Conservation (phyloP, 2,797 vertebrate species). For the Neosilurus hyrtlii region DNA sequence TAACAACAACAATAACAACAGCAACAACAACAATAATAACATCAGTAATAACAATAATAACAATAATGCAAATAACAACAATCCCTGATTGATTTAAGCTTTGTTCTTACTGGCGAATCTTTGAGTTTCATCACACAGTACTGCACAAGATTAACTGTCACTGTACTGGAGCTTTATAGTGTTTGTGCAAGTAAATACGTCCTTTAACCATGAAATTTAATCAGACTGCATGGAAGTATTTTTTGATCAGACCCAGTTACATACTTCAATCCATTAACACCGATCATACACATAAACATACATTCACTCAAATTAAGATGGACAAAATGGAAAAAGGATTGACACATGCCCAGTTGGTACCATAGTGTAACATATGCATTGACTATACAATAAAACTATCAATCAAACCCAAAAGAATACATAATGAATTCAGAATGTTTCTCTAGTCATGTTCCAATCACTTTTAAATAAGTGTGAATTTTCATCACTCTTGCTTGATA, state of each 20-base stretch:
- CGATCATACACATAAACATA: slow-evolving; percentile 7
- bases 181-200: background rate
- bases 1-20: too few species aligned
- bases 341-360: background rate
- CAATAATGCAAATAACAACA: too few species aligned
- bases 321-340: background rate
- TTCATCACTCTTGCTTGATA: too few species aligned
- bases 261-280: background rate
- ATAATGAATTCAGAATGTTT: background rate
- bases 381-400: background rate
- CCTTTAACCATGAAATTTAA: background rate
- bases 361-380: background rate
- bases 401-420: background rate
- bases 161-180: background rate
- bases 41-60: too few species aligned
- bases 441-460: background rate
- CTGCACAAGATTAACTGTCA: background rate
- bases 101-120: background rate
- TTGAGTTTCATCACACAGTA: background rate
- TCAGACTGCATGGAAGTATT: background rate
- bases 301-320: background rate
- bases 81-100: background rate
- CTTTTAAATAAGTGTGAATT: background rate
- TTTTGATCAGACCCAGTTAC: background rate
- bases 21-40: too few species aligned